phyloP scores from a whole-genome alignment of 64 coral and sea anemone genomes.

The Porites lutea region DNA sequence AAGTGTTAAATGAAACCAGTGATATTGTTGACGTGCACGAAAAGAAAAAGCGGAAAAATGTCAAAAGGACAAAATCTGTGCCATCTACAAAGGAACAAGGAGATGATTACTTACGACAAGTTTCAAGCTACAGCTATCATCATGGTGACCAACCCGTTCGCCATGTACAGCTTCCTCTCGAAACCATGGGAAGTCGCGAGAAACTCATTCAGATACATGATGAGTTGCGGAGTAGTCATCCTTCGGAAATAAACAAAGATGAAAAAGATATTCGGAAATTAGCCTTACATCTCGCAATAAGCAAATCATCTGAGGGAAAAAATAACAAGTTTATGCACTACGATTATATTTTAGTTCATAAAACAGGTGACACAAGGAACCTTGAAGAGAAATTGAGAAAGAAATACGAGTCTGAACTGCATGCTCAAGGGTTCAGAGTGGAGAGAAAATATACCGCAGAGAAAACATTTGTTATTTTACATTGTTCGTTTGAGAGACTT shows the following conservation, averaged over 20 bases:
- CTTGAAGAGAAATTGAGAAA: conserved; percentile 75
- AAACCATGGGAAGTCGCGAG: conserved; percentile 21
- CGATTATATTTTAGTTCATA: conserved; percentile 92
- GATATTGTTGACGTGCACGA: conserved; percentile 3
- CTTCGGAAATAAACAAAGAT: not conserved
- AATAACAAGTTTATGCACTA: conserved; percentile 65
- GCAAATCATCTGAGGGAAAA: conserved; percentile 22
- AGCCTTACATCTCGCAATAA: conserved; percentile 80
- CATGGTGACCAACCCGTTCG: not conserved
- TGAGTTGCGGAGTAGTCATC: conserved; percentile 9
- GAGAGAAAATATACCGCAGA: conserved; percentile 79
- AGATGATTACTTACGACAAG: conserved; percentile 5
- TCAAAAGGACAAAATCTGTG: conserved; percentile 19
- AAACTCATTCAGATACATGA: conserved; percentile 40
- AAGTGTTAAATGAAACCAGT: conserved; percentile 28
- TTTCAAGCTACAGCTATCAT: conserved; percentile 40
- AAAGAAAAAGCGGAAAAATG: conserved; percentile 68
- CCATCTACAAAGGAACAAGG: not conserved
- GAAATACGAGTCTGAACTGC: conserved; percentile 73
- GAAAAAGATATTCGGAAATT: conserved; percentile 83
- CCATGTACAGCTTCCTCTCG: not conserved
- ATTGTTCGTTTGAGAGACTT: conserved; percentile 96
- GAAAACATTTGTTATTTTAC: conserved; percentile 79
- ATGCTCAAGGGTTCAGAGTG: conserved; percentile 79
- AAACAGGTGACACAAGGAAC: conserved; percentile 68